A percentile compares a stretch with the other conserved stretches of the same genome.
Conservation (phyloP, 64 coral and sea anemone species). For the Montipora sp. region DNA sequence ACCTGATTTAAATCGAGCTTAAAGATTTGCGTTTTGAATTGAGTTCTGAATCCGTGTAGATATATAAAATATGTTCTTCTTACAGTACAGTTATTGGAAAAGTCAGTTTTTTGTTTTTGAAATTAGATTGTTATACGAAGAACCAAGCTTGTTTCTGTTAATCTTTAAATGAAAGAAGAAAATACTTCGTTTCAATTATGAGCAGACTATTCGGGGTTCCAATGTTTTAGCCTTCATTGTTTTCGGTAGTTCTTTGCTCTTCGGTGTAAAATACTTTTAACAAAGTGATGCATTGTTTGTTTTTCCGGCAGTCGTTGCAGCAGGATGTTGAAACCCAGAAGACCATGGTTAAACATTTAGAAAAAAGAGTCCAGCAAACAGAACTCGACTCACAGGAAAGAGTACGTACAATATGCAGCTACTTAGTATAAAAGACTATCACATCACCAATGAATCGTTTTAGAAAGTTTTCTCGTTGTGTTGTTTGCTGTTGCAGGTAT, state of each 20-base stretch:
- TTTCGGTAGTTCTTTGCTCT: neutral
- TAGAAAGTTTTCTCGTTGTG: neutral
- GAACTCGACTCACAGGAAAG: constrained; percentile 82
- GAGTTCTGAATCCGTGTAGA: too few species aligned
- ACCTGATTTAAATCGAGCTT: too few species aligned
- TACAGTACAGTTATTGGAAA: too few species aligned
- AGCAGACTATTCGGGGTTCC: too few species aligned
- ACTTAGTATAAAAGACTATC: too few species aligned
- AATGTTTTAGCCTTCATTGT: neutral
- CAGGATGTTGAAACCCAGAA: constrained; percentile 89
- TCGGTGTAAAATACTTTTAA: neutral
- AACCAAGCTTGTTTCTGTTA: too few species aligned
- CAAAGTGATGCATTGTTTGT: neutral
- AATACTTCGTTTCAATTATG: too few species aligned
- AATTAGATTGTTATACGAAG: too few species aligned
- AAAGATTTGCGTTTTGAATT: too few species aligned
- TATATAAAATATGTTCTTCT: too few species aligned
- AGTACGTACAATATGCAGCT: constrained; percentile 6
- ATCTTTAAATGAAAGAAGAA: too few species aligned
- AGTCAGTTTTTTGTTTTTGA: too few species aligned
- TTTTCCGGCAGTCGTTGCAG: constrained; percentile 70
- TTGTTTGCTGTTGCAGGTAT: constrained; percentile 44
- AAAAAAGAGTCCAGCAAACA: constrained; percentile 79
- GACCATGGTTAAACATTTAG: constrained; percentile 85
- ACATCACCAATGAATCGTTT: neutral